phyloP scores from a whole-genome alignment of 1,140 invertebrate genomes.

The Chionoecetes opilio region DNA sequence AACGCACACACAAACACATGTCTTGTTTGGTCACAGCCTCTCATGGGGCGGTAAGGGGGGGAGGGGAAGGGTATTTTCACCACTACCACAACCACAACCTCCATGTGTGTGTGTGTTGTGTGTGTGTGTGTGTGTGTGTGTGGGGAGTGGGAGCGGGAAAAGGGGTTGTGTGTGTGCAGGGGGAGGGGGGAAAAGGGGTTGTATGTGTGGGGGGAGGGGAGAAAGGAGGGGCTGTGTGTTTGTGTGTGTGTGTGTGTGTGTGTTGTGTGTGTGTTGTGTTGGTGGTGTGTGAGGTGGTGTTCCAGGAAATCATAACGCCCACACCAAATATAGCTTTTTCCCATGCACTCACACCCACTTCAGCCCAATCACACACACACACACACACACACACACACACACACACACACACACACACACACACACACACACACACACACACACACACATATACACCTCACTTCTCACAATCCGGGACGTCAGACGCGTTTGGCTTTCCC shows the following conservation, averaged over 20 bases:
- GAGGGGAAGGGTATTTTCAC: no score
- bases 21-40: not conserved
- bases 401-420: conserved; percentile 30
- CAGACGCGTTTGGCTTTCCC: not conserved
- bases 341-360: no score
- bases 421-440: conserved; percentile 33
- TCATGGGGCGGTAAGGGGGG: no score
- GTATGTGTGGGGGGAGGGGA: no score
- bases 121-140: conserved; percentile 34
- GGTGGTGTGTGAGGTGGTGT: not conserved
- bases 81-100: no score
- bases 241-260: conserved; percentile 43
- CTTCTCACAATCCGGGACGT: not conserved
- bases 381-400: conserved; percentile 20
- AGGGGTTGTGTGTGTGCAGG: not conserved
- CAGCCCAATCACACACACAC: no score
- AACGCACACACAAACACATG: conserved; percentile 23
- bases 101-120: conserved; percentile 24
- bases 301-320: no score
- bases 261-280: not conserved
- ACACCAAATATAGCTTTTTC: no score
- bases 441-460: not conserved
- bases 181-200: not conserved
- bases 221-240: no score
- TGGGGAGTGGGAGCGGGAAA: not conserved